phyloP scores from a whole-genome alignment of 2,113 vertebrate species.

The Amphiprion percula region DNA sequence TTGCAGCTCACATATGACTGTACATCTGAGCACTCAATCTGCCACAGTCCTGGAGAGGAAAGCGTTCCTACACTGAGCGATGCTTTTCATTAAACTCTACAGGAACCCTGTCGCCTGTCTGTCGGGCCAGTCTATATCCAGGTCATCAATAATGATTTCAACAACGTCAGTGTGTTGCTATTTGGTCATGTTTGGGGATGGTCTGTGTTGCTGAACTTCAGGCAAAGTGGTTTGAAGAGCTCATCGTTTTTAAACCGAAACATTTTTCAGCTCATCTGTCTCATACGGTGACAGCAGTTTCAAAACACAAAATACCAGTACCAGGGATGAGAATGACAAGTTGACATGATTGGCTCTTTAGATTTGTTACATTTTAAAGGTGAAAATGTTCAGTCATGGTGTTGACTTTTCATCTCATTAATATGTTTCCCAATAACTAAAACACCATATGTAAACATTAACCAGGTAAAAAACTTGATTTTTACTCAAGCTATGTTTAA shows the following conservation, averaged over 20 bases:
- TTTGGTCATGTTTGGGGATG: slow-evolving; percentile 40
- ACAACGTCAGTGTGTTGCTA: slow-evolving; percentile 32
- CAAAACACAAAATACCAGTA: slow-evolving; percentile 12
- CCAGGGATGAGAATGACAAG: too few species aligned
- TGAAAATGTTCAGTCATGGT: too few species aligned
- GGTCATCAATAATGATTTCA: slow-evolving; percentile 59
- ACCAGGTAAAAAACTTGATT: too few species aligned
- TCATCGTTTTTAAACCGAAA: not conserved
- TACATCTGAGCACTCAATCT: slow-evolving; percentile 50
- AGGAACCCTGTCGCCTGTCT: slow-evolving; percentile 71
- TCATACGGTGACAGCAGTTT: slow-evolving; percentile 23
- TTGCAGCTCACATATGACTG: slow-evolving; percentile 33
- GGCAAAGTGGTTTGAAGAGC: slow-evolving; percentile 6
- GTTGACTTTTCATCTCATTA: too few species aligned
- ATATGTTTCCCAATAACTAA: too few species aligned
- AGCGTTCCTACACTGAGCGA: slow-evolving; percentile 51
- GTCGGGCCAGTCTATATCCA: slow-evolving; percentile 61
- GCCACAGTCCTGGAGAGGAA: slow-evolving; percentile 53
- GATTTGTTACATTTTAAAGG: too few species aligned
- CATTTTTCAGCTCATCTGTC: slow-evolving; percentile 18
- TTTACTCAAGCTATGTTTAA: too few species aligned
- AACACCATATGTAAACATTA: too few species aligned
- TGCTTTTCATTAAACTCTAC: slow-evolving; percentile 74
- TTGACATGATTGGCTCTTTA: too few species aligned
- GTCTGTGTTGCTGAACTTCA: slow-evolving; percentile 1